Conservation (phyloP, 2,113 vertebrate species). For the Phyllostomus hastatus region DNA sequence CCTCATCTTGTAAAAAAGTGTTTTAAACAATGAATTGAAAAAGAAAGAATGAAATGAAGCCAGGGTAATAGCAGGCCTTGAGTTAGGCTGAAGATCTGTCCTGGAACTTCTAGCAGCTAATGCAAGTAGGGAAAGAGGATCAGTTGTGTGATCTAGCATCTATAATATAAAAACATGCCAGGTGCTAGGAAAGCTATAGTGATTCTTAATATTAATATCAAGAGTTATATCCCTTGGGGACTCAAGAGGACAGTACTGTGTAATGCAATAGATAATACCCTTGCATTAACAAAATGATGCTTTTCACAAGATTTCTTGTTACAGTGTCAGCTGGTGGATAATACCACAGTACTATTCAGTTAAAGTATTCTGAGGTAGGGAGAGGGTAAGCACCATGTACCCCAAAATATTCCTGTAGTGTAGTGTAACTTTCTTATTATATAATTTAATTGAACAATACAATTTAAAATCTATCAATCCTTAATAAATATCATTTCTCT, state of each 20-base stretch:
- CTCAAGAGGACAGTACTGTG: neutral
- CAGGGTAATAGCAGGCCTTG: neutral
- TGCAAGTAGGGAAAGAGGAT: neutral
- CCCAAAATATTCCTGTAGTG: neutral
- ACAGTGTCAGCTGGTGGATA: neutral
- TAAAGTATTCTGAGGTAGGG: neutral
- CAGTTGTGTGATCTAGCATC: neutral
- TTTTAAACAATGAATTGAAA: constrained; percentile 13
- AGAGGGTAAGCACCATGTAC: neutral
- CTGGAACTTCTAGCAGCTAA: neutral
- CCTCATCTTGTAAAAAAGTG: neutral
- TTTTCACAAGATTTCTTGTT: neutral
- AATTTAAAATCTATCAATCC: neutral
- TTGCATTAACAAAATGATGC: neutral
- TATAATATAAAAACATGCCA: neutral
- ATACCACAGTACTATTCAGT: neutral
- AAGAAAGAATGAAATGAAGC: neutral
- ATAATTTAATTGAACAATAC: neutral
- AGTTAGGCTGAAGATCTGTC: neutral
- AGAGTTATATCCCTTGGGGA: neutral
- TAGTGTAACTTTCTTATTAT: constrained; percentile 3
- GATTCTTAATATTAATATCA: neutral
- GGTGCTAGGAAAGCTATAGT: neutral
- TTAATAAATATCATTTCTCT: neutral
- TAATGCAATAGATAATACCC: neutral